Conservation (phyloP, 1,140 invertebrate species). For the Drosophila auraria region DNA sequence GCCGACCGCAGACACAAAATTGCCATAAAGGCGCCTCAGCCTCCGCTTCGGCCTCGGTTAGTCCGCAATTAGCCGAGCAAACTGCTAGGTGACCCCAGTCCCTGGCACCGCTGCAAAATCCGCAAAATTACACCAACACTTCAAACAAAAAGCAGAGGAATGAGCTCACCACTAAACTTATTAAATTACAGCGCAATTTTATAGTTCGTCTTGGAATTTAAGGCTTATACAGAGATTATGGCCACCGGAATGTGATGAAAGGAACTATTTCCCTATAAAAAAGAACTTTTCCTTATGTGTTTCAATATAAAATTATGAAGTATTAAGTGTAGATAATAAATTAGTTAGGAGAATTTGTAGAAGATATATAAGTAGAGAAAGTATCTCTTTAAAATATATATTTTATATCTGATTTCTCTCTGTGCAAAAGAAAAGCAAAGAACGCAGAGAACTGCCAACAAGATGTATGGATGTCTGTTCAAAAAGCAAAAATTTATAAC, state of each 20-base stretch:
- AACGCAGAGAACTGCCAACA: slow-evolving; percentile 16
- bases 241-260: not conserved
- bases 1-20: slow-evolving; percentile 45
- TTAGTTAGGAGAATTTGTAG: not conserved
- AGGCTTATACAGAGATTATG: not conserved
- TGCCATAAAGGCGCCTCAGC: slow-evolving; percentile 52
- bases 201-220: not conserved
- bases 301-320: too few relatives aligned
- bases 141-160: slow-evolving; percentile 3
- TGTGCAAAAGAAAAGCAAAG: slow-evolving; percentile 19
- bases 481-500: slow-evolving; percentile 47
- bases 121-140: slow-evolving; percentile 32
- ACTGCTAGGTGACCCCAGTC: slow-evolving; percentile 36
- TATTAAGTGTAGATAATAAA: too few relatives aligned
- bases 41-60: slow-evolving; percentile 14
- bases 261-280: too few relatives aligned
- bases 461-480: slow-evolving; percentile 27
- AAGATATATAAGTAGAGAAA: not conserved
- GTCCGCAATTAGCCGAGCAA: slow-evolving; percentile 63
- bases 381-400: too few relatives aligned
- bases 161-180: not conserved
- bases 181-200: not conserved
- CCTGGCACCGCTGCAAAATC: slow-evolving; percentile 18
- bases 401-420: not conserved
- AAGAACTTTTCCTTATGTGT: too few relatives aligned